Evolutionary conservation across 2,113 vertebrate genomes (phyloP).

Genomic region (Girardinichthys multiradiatus): DNA sequence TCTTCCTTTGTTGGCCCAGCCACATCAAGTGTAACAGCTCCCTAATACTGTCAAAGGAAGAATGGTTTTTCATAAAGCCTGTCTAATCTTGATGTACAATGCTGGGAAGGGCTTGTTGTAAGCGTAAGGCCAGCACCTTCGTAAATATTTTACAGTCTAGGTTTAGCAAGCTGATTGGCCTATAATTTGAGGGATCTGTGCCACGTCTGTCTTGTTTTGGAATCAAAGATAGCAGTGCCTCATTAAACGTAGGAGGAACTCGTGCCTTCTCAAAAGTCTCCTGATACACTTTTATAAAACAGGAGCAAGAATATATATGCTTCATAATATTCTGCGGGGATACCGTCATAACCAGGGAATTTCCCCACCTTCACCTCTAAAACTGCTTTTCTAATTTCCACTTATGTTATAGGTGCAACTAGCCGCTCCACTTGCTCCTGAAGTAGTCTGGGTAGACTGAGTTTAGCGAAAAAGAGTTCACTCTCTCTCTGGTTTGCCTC

Average conservation of each 20-base stretch:
- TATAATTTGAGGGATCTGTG: background rate
- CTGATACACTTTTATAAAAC: background rate
- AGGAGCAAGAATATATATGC: background rate
- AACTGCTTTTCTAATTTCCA: too few species aligned
- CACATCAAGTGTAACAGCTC: background rate
- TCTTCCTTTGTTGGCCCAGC: too few species aligned
- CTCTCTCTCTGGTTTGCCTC: too few species aligned
- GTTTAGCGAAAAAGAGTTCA: too few species aligned
- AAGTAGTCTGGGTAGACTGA: too few species aligned
- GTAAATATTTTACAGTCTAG: background rate
- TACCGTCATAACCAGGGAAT: background rate
- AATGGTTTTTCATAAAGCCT: background rate
- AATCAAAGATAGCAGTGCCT: background rate
- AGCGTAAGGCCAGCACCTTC: too few species aligned
- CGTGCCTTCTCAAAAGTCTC: background rate
- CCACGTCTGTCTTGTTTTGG: background rate
- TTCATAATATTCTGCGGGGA: background rate
- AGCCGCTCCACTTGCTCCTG: too few species aligned
- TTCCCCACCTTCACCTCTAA: too few species aligned
- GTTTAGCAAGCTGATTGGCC: background rate
- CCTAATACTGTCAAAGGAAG: background rate
- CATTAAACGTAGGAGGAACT: background rate
- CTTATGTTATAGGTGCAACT: too few species aligned
- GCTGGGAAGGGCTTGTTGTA: too few species aligned
- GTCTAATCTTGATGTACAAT: too few species aligned